phyloP scores from a whole-genome alignment of 2,797 vertebrate genomes.

The Cyprinella venusta region DNA sequence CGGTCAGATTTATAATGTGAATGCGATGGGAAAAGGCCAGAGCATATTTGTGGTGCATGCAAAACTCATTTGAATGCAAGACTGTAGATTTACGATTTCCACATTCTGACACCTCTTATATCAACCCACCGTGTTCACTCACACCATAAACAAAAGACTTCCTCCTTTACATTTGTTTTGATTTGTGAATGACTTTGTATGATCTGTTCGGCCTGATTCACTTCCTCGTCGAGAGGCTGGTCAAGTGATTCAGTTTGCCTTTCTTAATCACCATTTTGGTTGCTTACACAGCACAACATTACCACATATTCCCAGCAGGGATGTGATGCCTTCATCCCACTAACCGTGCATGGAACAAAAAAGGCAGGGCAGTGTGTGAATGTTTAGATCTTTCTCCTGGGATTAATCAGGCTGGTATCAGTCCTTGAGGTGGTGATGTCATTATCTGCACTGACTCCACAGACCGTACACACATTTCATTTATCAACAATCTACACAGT shows the following conservation, averaged over 20 bases:
- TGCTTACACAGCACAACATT: conserved; percentile 39
- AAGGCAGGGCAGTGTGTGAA: conserved; percentile 12
- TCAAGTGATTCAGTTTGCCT: conserved; percentile 40
- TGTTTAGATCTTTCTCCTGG: conserved; percentile 39
- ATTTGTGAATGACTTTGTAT: conserved; percentile 39
- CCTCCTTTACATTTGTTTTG: conserved; percentile 44
- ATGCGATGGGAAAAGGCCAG: background rate
- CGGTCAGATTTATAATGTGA: conserved; percentile 42
- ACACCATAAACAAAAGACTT: conserved; percentile 49
- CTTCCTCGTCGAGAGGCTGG: conserved; percentile 41
- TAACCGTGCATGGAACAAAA: conserved; percentile 34
- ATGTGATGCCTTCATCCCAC: conserved; percentile 42
- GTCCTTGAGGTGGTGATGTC: conserved; percentile 35
- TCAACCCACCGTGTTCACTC: conserved; percentile 29
- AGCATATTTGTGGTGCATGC: background rate
- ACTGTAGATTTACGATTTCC: conserved; percentile 35
- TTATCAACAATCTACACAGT: background rate
- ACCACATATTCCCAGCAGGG: conserved; percentile 48
- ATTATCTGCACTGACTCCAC: conserved; percentile 39
- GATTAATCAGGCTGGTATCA: conserved; percentile 55
- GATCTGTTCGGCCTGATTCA: conserved; percentile 43
- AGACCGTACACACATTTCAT: background rate
- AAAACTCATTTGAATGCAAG: conserved; percentile 34
- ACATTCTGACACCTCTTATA: conserved; percentile 11
- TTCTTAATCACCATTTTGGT: conserved; percentile 38